Evolutionary conservation across 2,888 invertebrate species (phyloP).

Genomic region (Chromoteleia sp.): DNA sequence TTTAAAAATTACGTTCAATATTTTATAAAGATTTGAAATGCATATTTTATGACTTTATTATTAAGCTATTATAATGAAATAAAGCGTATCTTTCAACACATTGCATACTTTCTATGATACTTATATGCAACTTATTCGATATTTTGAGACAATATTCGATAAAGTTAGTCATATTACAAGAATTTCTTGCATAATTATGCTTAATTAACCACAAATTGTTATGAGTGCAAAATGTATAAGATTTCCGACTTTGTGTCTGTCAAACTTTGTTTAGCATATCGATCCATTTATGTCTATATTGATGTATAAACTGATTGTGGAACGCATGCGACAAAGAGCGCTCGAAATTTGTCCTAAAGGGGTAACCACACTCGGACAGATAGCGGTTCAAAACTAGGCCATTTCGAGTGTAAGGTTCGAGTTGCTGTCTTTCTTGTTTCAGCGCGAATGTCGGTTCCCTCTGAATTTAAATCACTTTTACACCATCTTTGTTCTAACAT

Average conservation of each 20-base stretch:
- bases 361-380: conserved; percentile 15
- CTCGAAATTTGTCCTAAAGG: conserved; percentile 18
- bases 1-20: no score
- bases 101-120: no score
- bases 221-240: neutral
- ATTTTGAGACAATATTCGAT: no score
- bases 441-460: neutral
- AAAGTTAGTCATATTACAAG: no score
- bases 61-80: no score
- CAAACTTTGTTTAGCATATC: conserved; percentile 5
- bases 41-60: no score
- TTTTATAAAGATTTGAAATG: no score
- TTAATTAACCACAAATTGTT: no score
- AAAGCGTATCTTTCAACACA: no score
- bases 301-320: conserved; percentile 3
- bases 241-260: neutral
- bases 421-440: conserved; percentile 8
- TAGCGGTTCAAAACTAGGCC: conserved; percentile 12
- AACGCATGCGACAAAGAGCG: conserved; percentile 13
- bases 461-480: conserved; percentile 15
- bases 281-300: conserved; percentile 9
- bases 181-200: no score
- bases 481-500: neutral
- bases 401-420: neutral
- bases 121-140: no score